A percentile compares a stretch with the other conserved stretches of the same genome.
phyloP scores from a whole-genome alignment of 2,113 vertebrate genomes.

The Cyprinus carpio region DNA sequence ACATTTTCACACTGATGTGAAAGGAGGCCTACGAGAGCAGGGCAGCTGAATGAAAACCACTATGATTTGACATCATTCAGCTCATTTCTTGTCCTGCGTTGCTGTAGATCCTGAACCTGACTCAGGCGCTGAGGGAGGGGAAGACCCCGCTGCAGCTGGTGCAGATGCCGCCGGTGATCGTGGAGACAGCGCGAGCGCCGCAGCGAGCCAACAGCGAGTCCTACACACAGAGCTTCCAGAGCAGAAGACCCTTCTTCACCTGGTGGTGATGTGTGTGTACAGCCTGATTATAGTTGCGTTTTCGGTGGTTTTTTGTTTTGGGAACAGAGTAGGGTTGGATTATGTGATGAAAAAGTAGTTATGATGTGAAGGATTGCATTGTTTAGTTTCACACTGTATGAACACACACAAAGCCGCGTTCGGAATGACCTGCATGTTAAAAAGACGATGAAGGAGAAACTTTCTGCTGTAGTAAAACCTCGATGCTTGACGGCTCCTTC shows the following conservation, averaged over 20 bases:
- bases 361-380: background rate
- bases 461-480: background rate
- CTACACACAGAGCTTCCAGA: slow-evolving; percentile 99
- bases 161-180: slow-evolving; percentile 94
- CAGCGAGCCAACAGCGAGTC: slow-evolving; percentile 91
- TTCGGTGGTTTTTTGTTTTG: background rate
- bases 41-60: background rate
- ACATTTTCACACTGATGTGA: too few relatives aligned
- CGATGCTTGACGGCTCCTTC: background rate
- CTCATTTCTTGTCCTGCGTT: background rate
- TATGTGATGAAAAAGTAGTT: background rate
- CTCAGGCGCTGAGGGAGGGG: slow-evolving; percentile 90
- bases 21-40: background rate
- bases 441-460: slow-evolving; percentile 5
- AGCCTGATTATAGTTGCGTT: slow-evolving; percentile 2
- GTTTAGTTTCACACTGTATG: slow-evolving; percentile 5
- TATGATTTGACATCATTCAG: background rate
- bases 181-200: slow-evolving; percentile 90
- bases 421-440: background rate
- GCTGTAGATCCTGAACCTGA: slow-evolving; percentile 92
- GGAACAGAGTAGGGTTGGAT: slow-evolving; percentile 31
- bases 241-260: slow-evolving; percentile 96
- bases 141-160: slow-evolving; percentile 94
- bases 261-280: slow-evolving; percentile 82
- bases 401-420: background rate